A percentile compares a stretch with the other conserved stretches of the same genome.
These are phyloP conservation scores for Eulacestoma nigropectus DNA, from an alignment of 2,113 vertebrate genomes.

Conservation along the genomic window DNA sequence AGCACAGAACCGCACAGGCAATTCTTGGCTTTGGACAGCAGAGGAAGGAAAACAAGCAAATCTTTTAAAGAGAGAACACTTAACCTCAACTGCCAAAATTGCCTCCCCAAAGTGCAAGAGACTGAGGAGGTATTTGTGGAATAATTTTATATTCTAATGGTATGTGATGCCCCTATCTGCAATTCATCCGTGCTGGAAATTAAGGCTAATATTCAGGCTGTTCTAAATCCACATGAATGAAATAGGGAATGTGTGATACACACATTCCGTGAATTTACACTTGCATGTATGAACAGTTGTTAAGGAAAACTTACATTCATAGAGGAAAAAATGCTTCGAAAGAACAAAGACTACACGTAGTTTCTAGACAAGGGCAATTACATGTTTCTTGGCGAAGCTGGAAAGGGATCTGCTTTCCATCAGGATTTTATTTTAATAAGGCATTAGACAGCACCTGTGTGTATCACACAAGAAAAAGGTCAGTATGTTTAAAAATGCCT, in stretches of 20 bases:
- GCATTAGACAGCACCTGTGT: not conserved
- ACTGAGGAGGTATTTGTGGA: not conserved
- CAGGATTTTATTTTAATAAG: not conserved
- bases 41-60: not conserved
- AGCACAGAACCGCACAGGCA: rapidly evolving
- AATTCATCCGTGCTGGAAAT: not conserved
- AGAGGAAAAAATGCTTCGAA: not conserved
- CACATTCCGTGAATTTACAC: not conserved
- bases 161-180: not conserved
- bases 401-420: slow-evolving; percentile 31
- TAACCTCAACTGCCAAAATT: not conserved
- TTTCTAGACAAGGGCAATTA: not conserved
- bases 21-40: not conserved
- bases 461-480: not conserved
- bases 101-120: not conserved
- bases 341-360: not conserved
- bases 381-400: not conserved
- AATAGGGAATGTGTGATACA: not conserved
- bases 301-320: not conserved
- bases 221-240: not conserved
- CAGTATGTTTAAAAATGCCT: not conserved
- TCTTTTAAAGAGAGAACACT: not conserved
- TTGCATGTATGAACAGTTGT: not conserved
- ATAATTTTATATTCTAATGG: not conserved
- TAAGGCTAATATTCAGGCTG: not conserved